A percentile compares a stretch with the other conserved stretches of the same genome.
Evolutionary conservation across 2,113 vertebrate genomes (phyloP).

Genomic region (Myocastor coypus): DNA sequence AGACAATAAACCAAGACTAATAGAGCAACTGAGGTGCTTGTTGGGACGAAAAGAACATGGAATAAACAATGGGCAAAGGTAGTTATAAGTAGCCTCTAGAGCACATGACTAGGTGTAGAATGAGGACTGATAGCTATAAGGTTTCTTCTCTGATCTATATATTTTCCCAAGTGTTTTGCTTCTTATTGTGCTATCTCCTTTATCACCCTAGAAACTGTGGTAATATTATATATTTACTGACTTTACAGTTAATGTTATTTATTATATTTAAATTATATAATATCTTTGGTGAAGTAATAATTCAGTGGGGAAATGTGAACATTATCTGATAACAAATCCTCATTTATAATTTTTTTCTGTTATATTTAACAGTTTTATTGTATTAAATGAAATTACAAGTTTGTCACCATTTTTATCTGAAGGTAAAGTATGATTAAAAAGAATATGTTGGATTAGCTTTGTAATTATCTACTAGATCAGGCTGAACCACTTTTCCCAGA

Average conservation of each 20-base stretch:
- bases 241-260: background rate
- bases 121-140: background rate
- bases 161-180: background rate
- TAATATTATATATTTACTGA: background rate
- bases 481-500: background rate
- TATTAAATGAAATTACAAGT: background rate
- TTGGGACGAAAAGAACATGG: background rate
- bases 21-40: background rate
- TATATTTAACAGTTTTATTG: background rate
- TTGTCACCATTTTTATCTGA: background rate
- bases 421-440: background rate
- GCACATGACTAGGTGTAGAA: background rate
- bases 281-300: background rate
- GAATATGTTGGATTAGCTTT: background rate
- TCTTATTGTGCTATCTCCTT: background rate
- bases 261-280: background rate
- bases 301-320: background rate
- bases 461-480: background rate
- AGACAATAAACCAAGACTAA: background rate
- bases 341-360: background rate
- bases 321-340: background rate
- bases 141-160: background rate
- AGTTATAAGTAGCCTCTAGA: background rate
- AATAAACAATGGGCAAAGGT: background rate
- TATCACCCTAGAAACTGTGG: background rate